Evolutionary conservation across 2,113 vertebrate species (phyloP).

Genomic region (Ciconia maguari): DNA sequence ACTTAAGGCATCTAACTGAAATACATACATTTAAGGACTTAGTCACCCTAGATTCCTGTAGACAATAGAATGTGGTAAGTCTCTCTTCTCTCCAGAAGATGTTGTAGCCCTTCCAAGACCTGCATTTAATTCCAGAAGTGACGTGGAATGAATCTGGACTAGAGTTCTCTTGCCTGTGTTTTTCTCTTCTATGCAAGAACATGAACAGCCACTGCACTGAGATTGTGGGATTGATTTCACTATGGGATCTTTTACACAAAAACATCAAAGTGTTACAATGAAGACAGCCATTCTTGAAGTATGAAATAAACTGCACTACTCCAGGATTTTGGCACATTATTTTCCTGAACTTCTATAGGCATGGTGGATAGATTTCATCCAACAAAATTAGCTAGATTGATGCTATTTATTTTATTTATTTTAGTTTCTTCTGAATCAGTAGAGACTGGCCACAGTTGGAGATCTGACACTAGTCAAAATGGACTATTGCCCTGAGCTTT

Average conservation of each 20-base stretch:
- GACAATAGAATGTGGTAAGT: neutral
- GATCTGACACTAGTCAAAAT: neutral
- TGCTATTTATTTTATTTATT: neutral
- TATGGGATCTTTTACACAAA: neutral
- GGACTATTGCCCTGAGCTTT: neutral
- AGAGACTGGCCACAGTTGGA: neutral
- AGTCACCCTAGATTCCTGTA: neutral
- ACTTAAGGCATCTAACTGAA: neutral
- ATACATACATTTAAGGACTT: neutral
- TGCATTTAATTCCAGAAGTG: neutral
- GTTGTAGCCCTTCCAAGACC: neutral
- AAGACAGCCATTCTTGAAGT: neutral
- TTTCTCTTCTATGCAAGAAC: neutral
- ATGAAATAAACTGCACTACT: neutral
- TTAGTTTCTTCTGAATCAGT: rapidly evolving
- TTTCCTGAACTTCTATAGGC: neutral
- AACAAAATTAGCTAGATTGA: neutral
- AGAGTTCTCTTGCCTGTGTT: neutral
- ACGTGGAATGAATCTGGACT: neutral
- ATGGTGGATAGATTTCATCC: neutral
- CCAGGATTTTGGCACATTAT: neutral
- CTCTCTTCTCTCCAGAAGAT: neutral
- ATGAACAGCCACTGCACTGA: neutral
- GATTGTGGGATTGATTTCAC: neutral
- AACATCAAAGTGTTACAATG: neutral